phyloP scores from a whole-genome alignment of 2,797 vertebrate species.

The Epinephelus coioides region DNA sequence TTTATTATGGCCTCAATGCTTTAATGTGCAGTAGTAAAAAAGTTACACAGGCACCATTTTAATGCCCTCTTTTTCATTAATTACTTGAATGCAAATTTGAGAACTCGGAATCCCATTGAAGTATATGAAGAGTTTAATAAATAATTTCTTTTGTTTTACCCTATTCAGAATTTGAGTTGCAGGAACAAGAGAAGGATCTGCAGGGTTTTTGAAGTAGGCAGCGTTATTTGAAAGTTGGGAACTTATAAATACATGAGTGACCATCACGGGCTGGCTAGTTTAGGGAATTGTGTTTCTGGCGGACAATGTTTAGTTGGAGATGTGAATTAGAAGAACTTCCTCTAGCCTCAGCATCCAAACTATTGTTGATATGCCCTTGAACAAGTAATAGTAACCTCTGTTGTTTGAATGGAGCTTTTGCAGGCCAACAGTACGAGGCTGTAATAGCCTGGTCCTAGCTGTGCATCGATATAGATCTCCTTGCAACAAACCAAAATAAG shows the following conservation, averaged over 20 bases:
- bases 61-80: conserved; percentile 63
- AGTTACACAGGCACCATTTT: conserved; percentile 61
- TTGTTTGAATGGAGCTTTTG: too few relatives aligned
- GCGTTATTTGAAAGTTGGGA: conserved; percentile 21
- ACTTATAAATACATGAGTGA: conserved; percentile 8
- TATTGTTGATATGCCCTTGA: too few relatives aligned
- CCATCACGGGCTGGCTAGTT: background rate
- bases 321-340: too few relatives aligned
- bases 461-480: too few relatives aligned
- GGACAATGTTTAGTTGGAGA: background rate
- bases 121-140: conserved; percentile 30
- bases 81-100: conserved; percentile 56
- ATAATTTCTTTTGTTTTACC: conserved; percentile 7
- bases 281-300: background rate
- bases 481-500: too few relatives aligned
- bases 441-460: too few relatives aligned
- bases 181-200: background rate
- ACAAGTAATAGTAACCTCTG: too few relatives aligned
- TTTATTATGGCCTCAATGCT: conserved; percentile 67
- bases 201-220: background rate
- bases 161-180: background rate
- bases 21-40: conserved; percentile 67
- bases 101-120: conserved; percentile 29
- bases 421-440: too few relatives aligned
- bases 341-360: too few relatives aligned